Percentiles rank a stretch among this genome's conserved stretches.
phyloP scores from a whole-genome alignment of 1,140 invertebrate genomes.

The Sinonovacula constricta region DNA sequence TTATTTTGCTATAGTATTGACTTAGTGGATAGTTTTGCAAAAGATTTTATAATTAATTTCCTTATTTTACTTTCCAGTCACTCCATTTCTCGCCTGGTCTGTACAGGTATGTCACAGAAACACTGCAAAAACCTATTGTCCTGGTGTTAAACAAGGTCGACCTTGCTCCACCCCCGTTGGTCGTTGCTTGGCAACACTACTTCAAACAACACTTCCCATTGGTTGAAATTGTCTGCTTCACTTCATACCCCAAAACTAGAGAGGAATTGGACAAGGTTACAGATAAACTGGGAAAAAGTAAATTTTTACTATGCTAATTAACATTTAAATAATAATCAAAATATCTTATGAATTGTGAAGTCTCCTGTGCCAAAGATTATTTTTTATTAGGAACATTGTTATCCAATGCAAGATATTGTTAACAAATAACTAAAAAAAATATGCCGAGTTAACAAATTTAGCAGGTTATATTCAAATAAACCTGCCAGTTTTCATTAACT shows the following conservation, averaged over 20 bases:
- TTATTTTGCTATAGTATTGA: background rate
- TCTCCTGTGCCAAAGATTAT: background rate
- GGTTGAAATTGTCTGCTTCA: conserved; percentile 89
- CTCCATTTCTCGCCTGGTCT: conserved; percentile 93
- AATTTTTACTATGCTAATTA: background rate
- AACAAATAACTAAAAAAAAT: no score
- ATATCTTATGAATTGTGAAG: background rate
- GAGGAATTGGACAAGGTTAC: conserved; percentile 41
- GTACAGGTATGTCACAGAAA: conserved; percentile 87
- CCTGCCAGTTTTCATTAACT: no score
- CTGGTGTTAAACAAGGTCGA: conserved; percentile 96
- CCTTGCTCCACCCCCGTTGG: conserved; percentile 88
- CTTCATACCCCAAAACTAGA: conserved; percentile 83
- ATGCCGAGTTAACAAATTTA: no score
- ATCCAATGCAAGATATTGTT: no score
- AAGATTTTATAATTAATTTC: background rate
- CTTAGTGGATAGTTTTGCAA: background rate
- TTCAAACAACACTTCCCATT: conserved; percentile 86
- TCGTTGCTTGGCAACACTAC: conserved; percentile 93
- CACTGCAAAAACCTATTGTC: conserved; percentile 89
- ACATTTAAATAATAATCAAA: background rate
- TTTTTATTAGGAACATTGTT: background rate
- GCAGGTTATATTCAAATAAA: no score
- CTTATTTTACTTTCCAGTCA: conserved; percentile 61
- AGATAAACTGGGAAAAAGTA: conserved; percentile 46